Base-by-base conservation (phyloP, 2,797 vertebrate species). In the Etheostoma nigrum region DNA sequence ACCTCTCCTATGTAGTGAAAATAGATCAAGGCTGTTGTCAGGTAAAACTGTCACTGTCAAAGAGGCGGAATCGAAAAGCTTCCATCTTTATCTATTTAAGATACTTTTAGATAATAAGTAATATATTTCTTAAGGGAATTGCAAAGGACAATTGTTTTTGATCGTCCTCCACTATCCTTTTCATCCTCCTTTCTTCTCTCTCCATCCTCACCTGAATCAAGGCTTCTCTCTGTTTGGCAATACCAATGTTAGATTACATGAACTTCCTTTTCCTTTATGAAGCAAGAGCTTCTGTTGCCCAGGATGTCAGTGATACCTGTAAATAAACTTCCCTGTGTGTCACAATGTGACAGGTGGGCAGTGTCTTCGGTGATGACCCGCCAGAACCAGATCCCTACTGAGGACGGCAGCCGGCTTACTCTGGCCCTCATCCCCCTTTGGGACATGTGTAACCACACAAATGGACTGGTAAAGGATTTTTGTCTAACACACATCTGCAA, bases 371-470 rank as follows among this genome's bases (percentile, higher is more conserved):
- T 99, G 79, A 99, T 99, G 98, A 99, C 98, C 7, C 96, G 98
- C 42, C 98, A 99, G 93, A 99, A 99, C 91, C 98, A 99, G 90
- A 99, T 99, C 84, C 98, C 98, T 19, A 99, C 98, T 6, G 97
- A 98, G 92, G 98, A 99, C 0, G 98, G 98, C 70, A 97, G 97
- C 84, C 95, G 96, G 51, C 96, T 99, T 87, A 99, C 97, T 11
- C 93, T 99, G 92, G 98, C 98, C 47, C 95, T 99, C 30, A 99
- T 99, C 88, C 98, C 98, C 4, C 90, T 99, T 4, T 99, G 98
- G 98, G 98, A 99, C 93, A 99, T 99, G 98, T 99, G 98, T 85
- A 99, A 99, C 92, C 98, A 99, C 93, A 99, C 97, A 79, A 99
- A 97, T 9, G 98, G 98, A 86, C 95, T 99, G 97, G 98, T 99